Percentiles rank a stretch among this genome's conserved stretches.
phyloP scores from a whole-genome alignment of 2,888 invertebrate genomes.

The Panorpa germanica region DNA sequence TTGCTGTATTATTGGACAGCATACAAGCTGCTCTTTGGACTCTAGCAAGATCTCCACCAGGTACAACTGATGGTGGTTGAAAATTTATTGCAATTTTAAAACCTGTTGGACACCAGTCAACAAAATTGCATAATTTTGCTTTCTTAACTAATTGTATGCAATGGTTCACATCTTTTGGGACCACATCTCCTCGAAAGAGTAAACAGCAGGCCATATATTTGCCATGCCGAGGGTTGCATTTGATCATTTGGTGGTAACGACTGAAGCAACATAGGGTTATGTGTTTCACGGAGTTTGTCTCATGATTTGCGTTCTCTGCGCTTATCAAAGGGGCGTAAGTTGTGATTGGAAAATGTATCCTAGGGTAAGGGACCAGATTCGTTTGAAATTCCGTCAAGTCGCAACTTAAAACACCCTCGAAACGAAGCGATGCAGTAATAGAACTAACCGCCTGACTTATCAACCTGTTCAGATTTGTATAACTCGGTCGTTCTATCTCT shows the following conservation, averaged over 20 bases:
- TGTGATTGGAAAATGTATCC: conserved; percentile 71
- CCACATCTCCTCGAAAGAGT: conserved; percentile 50
- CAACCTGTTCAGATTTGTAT: conserved; percentile 69
- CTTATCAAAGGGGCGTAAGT: conserved; percentile 54
- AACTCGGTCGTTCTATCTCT: conserved; percentile 60
- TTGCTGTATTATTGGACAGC: conserved; percentile 68
- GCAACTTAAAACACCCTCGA: conserved; percentile 43
- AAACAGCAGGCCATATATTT: conserved; percentile 60
- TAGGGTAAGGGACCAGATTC: conserved; percentile 67
- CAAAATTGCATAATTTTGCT: conserved; percentile 50
- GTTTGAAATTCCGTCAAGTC: conserved; percentile 60
- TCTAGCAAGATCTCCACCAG: conserved; percentile 56
- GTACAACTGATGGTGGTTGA: conserved; percentile 56
- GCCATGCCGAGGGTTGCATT: conserved; percentile 50
- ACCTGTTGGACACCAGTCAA: conserved; percentile 67
- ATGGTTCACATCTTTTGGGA: conserved; percentile 49
- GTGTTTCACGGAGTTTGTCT: conserved; percentile 41
- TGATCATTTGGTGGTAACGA: conserved; percentile 59
- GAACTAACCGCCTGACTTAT: conserved; percentile 52
- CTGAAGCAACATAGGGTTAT: conserved; percentile 69
- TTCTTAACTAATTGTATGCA: conserved; percentile 52
- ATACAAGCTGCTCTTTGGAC: conserved; percentile 63
- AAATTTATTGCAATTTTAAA: conserved; percentile 63
- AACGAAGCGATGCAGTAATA: conserved; percentile 50
- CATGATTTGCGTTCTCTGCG: conserved; percentile 39